Evolutionary conservation across 2,113 vertebrate species (phyloP).

Genomic region (Atrichornis clamosus): DNA sequence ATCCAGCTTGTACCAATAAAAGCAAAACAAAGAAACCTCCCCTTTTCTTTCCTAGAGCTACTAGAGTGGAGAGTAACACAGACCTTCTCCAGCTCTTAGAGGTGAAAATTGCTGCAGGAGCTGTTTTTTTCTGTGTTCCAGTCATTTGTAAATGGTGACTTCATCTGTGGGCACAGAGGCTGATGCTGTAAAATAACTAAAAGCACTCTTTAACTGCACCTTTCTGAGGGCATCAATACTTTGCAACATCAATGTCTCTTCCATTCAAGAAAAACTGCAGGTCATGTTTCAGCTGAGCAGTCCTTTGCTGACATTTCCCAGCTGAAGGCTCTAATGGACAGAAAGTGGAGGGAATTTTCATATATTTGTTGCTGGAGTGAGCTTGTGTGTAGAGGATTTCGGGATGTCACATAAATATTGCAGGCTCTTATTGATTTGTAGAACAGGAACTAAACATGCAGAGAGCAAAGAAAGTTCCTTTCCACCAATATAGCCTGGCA

Average conservation of each 20-base stretch:
- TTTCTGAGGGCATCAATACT: background rate
- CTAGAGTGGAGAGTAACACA: background rate
- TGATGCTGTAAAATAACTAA: background rate
- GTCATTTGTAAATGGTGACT: background rate
- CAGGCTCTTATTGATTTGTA: constrained; percentile 10
- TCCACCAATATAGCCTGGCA: background rate
- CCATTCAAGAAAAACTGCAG: constrained; percentile 20
- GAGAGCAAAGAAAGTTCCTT: background rate
- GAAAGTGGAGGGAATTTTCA: background rate
- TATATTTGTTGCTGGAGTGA: background rate
- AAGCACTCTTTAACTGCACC: background rate
- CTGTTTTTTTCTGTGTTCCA: background rate
- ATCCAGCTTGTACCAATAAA: background rate
- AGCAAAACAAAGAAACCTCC: background rate
- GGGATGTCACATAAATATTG: constrained; percentile 38
- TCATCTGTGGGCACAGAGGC: background rate
- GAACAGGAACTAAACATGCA: background rate
- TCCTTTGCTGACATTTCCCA: background rate
- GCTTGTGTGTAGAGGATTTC: background rate
- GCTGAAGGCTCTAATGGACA: background rate
- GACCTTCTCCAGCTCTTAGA: background rate
- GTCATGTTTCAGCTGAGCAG: background rate
- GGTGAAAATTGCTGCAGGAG: background rate
- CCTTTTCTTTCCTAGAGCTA: background rate
- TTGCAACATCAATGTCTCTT: background rate